Evolutionary conservation across 2,797 vertebrate species (phyloP).

Genomic region (Poecilia gillii): DNA sequence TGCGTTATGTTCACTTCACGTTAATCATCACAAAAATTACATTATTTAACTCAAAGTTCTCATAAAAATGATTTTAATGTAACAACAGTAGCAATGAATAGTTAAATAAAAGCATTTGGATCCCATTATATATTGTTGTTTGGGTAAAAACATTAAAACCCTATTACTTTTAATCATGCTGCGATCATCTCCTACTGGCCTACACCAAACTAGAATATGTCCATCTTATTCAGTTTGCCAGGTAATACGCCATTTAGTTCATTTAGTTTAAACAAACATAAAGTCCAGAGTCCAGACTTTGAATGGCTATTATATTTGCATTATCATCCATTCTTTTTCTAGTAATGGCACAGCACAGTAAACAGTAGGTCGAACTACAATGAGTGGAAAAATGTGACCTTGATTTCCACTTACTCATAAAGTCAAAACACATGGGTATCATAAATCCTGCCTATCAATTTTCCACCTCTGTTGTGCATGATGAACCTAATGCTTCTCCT

Average conservation of each 20-base stretch:
- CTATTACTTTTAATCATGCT: neutral
- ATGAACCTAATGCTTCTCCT: slow-evolving; percentile 7
- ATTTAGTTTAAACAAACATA: neutral
- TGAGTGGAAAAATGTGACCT: neutral
- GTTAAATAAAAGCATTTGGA: neutral
- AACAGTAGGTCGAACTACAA: neutral
- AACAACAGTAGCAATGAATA: neutral
- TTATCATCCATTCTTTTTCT: neutral
- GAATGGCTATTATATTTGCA: neutral
- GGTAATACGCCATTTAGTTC: neutral
- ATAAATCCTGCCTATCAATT: slow-evolving; percentile 20
- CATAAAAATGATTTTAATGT: neutral
- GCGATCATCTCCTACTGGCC: neutral
- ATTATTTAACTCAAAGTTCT: neutral
- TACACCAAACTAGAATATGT: neutral
- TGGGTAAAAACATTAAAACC: neutral
- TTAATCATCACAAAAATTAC: neutral
- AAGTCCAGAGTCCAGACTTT: neutral
- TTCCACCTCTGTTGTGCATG: slow-evolving; percentile 31
- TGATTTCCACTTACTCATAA: slow-evolving; percentile 10
- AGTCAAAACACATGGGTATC: neutral
- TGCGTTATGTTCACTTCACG: neutral
- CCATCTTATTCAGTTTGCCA: neutral
- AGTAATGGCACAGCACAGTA: neutral
- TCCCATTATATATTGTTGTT: neutral